phyloP scores from a whole-genome alignment of 1,140 invertebrate species.

The Chelonus insularis region DNA sequence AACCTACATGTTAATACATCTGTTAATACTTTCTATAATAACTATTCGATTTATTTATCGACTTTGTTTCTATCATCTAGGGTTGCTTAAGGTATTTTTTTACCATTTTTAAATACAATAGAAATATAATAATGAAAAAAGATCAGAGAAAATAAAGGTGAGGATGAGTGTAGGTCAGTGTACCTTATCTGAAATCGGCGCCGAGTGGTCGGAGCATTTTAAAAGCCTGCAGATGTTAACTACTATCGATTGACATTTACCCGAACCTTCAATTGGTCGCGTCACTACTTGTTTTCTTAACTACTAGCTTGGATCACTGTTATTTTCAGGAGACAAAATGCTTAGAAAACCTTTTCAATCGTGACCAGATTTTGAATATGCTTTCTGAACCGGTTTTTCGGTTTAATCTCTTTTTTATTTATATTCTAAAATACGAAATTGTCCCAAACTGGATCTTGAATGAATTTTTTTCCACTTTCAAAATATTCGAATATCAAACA shows the following conservation, averaged over 20 bases:
- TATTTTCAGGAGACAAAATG: neutral
- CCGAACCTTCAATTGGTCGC: neutral
- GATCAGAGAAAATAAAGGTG: neutral
- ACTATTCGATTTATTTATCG: no score
- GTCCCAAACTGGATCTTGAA: no score
- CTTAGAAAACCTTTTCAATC: no score
- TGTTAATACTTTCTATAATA: no score
- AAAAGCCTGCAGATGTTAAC: slow-evolving; percentile 36
- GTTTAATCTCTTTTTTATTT: no score
- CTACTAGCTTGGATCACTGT: neutral
- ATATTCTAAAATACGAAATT: no score
- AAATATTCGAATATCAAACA: no score
- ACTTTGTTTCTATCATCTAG: no score
- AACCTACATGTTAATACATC: no score
- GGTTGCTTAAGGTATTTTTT: no score
- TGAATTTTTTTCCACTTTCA: no score
- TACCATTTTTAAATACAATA: no score
- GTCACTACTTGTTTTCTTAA: slow-evolving; percentile 2
- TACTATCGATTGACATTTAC: slow-evolving; percentile 50
- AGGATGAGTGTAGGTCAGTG: slow-evolving; percentile 33
- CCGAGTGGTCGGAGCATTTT: slow-evolving; percentile 29
- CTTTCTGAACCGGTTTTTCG: neutral
- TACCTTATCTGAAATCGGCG: slow-evolving; percentile 23
- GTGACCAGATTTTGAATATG: neutral
- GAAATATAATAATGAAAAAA: neutral